Conservation (phyloP, 2,113 vertebrate species). For the Mobula hypostoma region DNA sequence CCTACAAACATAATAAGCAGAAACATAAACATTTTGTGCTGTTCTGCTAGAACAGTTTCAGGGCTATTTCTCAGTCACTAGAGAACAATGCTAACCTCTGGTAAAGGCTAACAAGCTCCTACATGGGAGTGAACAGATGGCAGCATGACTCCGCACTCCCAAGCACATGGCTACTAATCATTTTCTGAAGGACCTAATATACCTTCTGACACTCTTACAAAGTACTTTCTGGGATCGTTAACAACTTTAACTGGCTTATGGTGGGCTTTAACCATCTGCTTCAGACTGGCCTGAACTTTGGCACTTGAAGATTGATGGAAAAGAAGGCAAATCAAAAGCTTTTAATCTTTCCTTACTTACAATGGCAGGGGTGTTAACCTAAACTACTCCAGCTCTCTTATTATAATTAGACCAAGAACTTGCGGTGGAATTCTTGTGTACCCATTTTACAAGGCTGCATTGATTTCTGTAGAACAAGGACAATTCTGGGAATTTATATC, state of each 20-base stretch:
- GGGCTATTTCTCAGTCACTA: constrained; percentile 47
- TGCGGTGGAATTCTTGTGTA: neutral
- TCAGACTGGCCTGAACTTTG: neutral
- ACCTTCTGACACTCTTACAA: constrained; percentile 19
- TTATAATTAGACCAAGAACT: neutral
- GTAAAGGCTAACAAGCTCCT: constrained; percentile 45
- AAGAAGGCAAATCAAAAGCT: neutral
- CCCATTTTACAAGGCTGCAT: neutral
- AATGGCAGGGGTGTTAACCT: neutral
- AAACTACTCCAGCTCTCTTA: neutral
- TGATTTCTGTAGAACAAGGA: neutral
- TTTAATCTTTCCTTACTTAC: neutral
- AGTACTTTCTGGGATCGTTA: constrained; percentile 26
- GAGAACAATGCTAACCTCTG: constrained; percentile 52
- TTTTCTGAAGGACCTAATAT: constrained; percentile 46
- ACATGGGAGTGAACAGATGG: constrained; percentile 54
- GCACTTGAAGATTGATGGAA: neutral
- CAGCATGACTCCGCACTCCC: constrained; percentile 44
- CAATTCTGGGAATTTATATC: neutral
- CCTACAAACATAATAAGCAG: constrained; percentile 46
- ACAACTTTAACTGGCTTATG: neutral
- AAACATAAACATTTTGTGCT: constrained; percentile 49
- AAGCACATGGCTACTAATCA: constrained; percentile 50
- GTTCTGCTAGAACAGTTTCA: constrained; percentile 49
- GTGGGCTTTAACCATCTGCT: neutral